Evolutionary conservation across 2,888 invertebrate species (phyloP), one percentile per base, ranked within the genome.

Genomic region (Meiosimyza platycephala): DNA sequence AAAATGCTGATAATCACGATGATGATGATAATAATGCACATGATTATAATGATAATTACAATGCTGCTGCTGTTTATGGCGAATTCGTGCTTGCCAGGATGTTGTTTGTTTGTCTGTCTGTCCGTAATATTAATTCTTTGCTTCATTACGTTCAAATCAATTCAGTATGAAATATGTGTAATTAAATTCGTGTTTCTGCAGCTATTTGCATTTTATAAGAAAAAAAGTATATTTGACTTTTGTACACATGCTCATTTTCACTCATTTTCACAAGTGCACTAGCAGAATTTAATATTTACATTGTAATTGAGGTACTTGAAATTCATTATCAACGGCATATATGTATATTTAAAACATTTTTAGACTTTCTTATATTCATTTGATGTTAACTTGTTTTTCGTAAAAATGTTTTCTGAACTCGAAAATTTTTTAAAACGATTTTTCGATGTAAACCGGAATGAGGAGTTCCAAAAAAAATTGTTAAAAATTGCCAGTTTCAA

Each of bases 41-140:
- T 3, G 62, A 60, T 18, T 11, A 18, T 33, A 60, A 4, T 22
- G 18, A 16, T 18, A 47, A 7, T 22, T 60, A 51, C 4, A 40
- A 50, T 16, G 47, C 7, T 50, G 6, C 22, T 50, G 51, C 47
- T 6, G 33, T 54, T 47, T 64, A 22, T 59, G 64, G 71, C n/a
- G 59, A 52, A 51, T 51, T 65, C 47, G 59, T 69, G 5, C 40
- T 55, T 13, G 59, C 13, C 68, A 50, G 12, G 65, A 57, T 13
- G 3, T 52, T 60, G 65, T 48, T 52, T 62, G 62, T 68, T 52
- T 55, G 28, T 67, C 71, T 7, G 65, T 65, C 72, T 74, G 77
- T 77, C 80, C 59, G 50, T 82, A 80, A 82, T 86, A 82, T 86
- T 85, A 86, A 86, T 85, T 85, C 83, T 84, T 81, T 82, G 86